Base-by-base conservation (phyloP, 2,113 vertebrate species). In the Gila orcuttii region DNA sequence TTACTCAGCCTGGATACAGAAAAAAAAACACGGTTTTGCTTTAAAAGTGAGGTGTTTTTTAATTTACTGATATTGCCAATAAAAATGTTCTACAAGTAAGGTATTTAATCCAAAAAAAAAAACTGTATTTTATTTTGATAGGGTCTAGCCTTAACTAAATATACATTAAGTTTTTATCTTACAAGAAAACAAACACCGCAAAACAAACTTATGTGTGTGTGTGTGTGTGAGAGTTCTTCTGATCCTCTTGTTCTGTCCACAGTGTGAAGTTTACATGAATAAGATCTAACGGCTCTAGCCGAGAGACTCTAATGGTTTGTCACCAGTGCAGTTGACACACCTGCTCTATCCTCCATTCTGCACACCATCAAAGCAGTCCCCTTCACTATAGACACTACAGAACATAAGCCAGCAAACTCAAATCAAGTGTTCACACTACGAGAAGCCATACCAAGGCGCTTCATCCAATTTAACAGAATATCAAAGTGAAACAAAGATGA, bases 271-370 rank as follows among this genome's bases (percentile, higher is more conserved):
- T n/a, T n/a, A n/a, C n/a, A 82, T 60, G 82, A 88, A 84, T 89
- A 50, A 86, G 85, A 84, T 73, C 77, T 85, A 87, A 86, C 86
- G 59, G 57, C 84, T 87, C 66, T 85, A 47, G 68, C 84, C 50
- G 82, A 79, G 88, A 39, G 68, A 88, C 73, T 80, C 50, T 84
- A 87, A 86, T 79, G 79, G 87, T 69, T 68, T 83, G 87, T 89
- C 86, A 81, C 75, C 84, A 68, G 80, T 75, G 55, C 50, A 42
- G 83, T 82, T 79, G 83, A 86, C 69, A 84, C 86, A 89, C 86
- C 86, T 78, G 88, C 87, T 88, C 76, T 83, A 82, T 64, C 66
- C 7, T 60, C 47, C 62, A 50, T 76, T 60, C 59, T 28, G 13
- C 64, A 33, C 23, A 83, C 45, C 86, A 50, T 68, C 78, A 82